A percentile compares a stretch with the other conserved stretches of the same genome.
Conservation (phyloP, 92 coral and sea anemone species). For the Actinernus sp. region DNA sequence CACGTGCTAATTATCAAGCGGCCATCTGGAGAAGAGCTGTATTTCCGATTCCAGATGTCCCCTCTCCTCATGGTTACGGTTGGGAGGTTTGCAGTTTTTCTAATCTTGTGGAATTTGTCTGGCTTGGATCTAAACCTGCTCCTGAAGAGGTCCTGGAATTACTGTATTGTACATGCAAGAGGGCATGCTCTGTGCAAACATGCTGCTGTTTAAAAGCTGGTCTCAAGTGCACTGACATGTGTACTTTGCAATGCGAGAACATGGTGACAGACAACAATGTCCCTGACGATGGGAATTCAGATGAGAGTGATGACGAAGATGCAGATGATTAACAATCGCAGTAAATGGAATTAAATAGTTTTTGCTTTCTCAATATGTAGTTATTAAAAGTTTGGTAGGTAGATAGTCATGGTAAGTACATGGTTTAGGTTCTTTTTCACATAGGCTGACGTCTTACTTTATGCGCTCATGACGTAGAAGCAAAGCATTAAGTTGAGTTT, state of each 20-base stretch:
- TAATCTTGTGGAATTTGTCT: conserved; percentile 24
- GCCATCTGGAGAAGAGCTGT: conserved; percentile 61
- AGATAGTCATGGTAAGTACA: too few species aligned
- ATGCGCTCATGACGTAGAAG: too few species aligned
- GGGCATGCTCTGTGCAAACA: conserved; percentile 25
- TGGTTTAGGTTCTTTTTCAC: too few species aligned
- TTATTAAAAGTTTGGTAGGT: too few species aligned
- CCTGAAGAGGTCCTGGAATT: conserved; percentile 72
- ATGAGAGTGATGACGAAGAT: conserved; percentile 38
- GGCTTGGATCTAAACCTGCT: conserved; percentile 66
- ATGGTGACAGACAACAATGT: conserved; percentile 18
- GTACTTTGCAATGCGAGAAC: conserved; percentile 31
- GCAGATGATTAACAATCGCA: too few species aligned
- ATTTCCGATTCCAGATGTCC: conserved; percentile 46
- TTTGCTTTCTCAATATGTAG: too few species aligned
- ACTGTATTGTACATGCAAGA: conserved; percentile 55
- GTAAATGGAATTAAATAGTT: too few species aligned
- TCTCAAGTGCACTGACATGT: conserved; percentile 69
- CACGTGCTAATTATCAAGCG: conserved; percentile 64
- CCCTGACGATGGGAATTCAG: conserved; percentile 8
- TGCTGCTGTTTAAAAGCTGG: conserved; percentile 63
- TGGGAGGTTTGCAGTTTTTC: conserved; percentile 29
- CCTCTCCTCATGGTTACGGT: conserved; percentile 62
- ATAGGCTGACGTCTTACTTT: too few species aligned
- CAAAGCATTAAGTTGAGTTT: too few species aligned